A percentile compares a stretch with the other conserved stretches of the same genome.
phyloP scores from a whole-genome alignment of 1,140 invertebrate species.

The Euura lappo region DNA sequence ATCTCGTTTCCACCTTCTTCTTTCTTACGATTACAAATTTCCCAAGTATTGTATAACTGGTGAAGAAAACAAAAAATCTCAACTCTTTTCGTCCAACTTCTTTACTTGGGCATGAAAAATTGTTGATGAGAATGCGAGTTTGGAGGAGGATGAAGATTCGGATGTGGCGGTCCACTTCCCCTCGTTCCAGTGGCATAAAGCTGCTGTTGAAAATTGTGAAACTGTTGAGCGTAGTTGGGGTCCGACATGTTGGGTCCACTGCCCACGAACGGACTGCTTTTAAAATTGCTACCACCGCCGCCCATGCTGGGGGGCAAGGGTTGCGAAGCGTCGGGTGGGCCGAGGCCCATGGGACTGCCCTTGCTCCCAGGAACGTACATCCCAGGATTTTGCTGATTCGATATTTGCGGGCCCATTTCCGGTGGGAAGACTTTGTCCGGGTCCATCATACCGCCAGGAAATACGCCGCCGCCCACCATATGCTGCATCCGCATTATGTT shows the following conservation, averaged over 20 bases:
- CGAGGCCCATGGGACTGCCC: slow-evolving; percentile 62
- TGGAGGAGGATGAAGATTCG: slow-evolving; percentile 52
- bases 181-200: slow-evolving; percentile 89
- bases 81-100: not conserved
- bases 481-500: slow-evolving; percentile 65
- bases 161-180: slow-evolving; percentile 58
- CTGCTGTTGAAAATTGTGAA: slow-evolving; percentile 94
- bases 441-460: slow-evolving; percentile 59
- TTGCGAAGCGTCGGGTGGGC: slow-evolving; percentile 68
- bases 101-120: slow-evolving; percentile 63
- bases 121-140: slow-evolving; percentile 60
- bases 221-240: slow-evolving; percentile 92
- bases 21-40: no score
- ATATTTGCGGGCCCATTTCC: slow-evolving; percentile 53
- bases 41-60: no score
- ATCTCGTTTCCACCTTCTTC: no score
- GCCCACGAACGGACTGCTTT: slow-evolving; percentile 81
- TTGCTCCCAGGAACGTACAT: slow-evolving; percentile 63
- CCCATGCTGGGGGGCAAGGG: slow-evolving; percentile 82
- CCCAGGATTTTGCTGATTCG: slow-evolving; percentile 56
- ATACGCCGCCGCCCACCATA: slow-evolving; percentile 62
- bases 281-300: slow-evolving; percentile 73
- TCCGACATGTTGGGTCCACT: slow-evolving; percentile 84
- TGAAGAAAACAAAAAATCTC: not conserved
- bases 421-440: slow-evolving; percentile 56